These are phyloP conservation scores for Hoplostethus atlanticus DNA, from an alignment of 2,797 vertebrate species.

Conservation along the genomic window DNA sequence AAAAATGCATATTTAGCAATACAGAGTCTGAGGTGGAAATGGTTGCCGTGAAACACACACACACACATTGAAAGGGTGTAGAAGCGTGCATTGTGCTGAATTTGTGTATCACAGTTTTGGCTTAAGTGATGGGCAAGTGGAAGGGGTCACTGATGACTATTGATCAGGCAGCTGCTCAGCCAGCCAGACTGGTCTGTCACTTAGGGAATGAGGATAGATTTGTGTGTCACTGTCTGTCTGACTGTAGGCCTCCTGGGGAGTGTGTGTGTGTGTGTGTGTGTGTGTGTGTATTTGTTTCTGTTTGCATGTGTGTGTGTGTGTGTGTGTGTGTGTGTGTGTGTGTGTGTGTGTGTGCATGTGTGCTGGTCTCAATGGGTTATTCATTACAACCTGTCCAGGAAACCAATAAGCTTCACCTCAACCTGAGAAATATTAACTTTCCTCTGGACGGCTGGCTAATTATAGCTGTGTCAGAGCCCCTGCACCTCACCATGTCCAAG, in stretches of 20 bases:
- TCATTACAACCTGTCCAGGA: slow-evolving; percentile 81
- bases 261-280: slow-evolving; percentile 53
- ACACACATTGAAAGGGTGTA: slow-evolving; percentile 23
- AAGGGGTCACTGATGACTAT: slow-evolving; percentile 86
- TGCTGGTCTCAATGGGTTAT: slow-evolving; percentile 68
- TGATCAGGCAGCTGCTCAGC: slow-evolving; percentile 81
- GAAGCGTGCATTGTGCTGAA: slow-evolving; percentile 46
- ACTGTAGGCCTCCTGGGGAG: slow-evolving; percentile 72
- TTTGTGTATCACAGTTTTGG: slow-evolving; percentile 68
- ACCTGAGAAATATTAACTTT: slow-evolving; percentile 81
- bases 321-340: slow-evolving; percentile 9
- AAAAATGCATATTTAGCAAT: slow-evolving; percentile 71
- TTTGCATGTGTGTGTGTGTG: slow-evolving; percentile 25
- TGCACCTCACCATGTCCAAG: slow-evolving; percentile 32
- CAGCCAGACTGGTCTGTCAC: slow-evolving; percentile 70
- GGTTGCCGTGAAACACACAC: too few species aligned
- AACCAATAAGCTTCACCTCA: slow-evolving; percentile 79
- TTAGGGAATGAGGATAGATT: slow-evolving; percentile 77
- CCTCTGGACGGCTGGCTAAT: slow-evolving; percentile 76
- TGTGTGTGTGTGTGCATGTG: not conserved
- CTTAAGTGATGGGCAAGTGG: slow-evolving; percentile 73
- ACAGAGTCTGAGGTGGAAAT: slow-evolving; percentile 28
- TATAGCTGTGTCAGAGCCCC: slow-evolving; percentile 48
- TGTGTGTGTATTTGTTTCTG: too few species aligned
- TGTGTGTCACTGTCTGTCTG: slow-evolving; percentile 81